phyloP scores from a whole-genome alignment of 2,888 invertebrate genomes.

The Gnatocerus cornutus region DNA sequence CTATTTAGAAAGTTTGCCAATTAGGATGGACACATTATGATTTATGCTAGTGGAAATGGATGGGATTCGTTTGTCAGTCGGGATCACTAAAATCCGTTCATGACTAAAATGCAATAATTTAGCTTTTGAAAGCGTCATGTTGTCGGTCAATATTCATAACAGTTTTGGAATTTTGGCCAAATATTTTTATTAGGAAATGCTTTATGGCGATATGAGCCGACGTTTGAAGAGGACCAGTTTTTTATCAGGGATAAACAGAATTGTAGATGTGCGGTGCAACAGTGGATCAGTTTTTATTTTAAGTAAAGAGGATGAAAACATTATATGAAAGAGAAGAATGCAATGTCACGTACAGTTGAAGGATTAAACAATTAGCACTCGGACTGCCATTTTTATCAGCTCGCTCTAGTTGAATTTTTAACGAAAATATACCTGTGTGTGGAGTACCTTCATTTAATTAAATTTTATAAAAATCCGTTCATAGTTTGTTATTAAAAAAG shows the following conservation, averaged over 20 bases:
- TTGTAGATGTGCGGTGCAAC: neutral
- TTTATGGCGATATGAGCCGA: neutral
- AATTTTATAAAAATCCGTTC: too few relatives aligned
- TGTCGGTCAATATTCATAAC: constrained; percentile 15
- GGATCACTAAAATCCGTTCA: constrained; percentile 8
- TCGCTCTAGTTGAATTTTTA: neutral
- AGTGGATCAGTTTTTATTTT: neutral
- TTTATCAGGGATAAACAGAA: neutral
- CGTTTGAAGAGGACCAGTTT: constrained; percentile 4
- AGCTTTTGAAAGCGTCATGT: neutral
- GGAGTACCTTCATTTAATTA: too few relatives aligned
- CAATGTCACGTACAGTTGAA: neutral
- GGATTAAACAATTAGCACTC: neutral
- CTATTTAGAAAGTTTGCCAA: constrained; percentile 11
- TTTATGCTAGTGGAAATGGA: neutral
- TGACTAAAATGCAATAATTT: constrained; percentile 1
- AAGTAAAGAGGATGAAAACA: neutral
- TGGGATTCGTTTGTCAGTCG: constrained; percentile 1
- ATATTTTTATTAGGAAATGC: constrained; percentile 8
- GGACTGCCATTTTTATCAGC: neutral
- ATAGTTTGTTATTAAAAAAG: too few relatives aligned
- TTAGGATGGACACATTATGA: constrained; percentile 1
- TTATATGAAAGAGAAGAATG: neutral
- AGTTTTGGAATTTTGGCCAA: neutral
- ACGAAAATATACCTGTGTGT: too few relatives aligned